Evolutionary conservation across 2,888 invertebrate genomes (phyloP), one percentile per base, ranked within the genome.

Genomic region (Villa cingulata): DNA sequence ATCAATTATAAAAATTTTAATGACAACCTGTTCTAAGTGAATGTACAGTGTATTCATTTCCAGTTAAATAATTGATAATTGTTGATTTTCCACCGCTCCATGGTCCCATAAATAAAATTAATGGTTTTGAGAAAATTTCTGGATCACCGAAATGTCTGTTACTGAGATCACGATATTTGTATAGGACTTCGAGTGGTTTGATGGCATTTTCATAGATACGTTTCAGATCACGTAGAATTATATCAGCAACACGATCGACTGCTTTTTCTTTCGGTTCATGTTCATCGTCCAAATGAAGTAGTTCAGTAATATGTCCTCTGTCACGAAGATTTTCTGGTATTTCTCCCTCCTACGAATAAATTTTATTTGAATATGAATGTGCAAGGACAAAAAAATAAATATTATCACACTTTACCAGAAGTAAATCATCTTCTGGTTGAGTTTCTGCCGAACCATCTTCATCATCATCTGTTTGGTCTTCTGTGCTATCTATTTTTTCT

Each of bases 61-160:
- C 86, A 37, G 90, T 77, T 54, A 95, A 73, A 70, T 95, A 94
- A 70, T 95, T 95, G 53, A 94, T 81, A 56, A 92, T 88, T 45
- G 90, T 85, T 2, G 92, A 91, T 72, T 95, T 95, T 53, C 95
- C 95, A 50, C 92, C 91, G 61, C 91, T 91, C 89, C 92, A 94
- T 37, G 94, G 92, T 38, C 95, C 95, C 86, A 94, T 88, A 62
- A 94, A 89, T 6, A 95, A 74, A 45, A 94, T 79, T 61, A 94
- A 72, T 3, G 95, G 94, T 62, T 92, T 94, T 4, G 91, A 89
- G 67, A 90, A 90, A 62, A 94, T 90, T 75, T 95, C 92, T 2
- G 90, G 86, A 71, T 94, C 94, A 61, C 89, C 86, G 62, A 90
- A 89, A 70, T 87, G 89, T 55, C 90, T 77, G 65, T 90, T 90